A percentile compares a stretch with the other conserved stretches of the same genome.
phyloP scores from a whole-genome alignment of 2,113 vertebrate species.

The Machaerirhynchus nigripectus region DNA sequence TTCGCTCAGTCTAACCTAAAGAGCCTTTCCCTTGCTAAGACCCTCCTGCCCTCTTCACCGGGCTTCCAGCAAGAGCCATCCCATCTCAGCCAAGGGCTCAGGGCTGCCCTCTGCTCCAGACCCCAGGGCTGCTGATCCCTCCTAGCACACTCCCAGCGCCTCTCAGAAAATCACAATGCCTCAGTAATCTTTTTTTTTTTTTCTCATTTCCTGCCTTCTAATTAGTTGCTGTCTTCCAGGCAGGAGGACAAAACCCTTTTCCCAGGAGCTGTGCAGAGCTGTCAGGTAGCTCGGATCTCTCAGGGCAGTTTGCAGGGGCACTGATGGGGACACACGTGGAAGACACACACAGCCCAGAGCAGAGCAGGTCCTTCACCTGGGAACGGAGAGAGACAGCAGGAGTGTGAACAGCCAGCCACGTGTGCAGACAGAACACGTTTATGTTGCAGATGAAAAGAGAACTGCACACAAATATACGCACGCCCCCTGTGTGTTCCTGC shows the following conservation, averaged over 20 bases:
- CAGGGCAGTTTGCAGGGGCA: background rate
- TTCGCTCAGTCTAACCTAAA: background rate
- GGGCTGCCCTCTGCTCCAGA: background rate
- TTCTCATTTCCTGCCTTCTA: background rate
- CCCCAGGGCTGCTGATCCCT: background rate
- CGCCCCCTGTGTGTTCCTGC: background rate
- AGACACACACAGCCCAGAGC: background rate
- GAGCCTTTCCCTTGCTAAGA: background rate
- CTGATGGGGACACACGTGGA: accelerated
- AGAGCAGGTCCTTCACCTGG: background rate
- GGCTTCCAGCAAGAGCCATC: background rate
- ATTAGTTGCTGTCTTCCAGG: background rate
- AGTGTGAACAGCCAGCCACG: background rate
- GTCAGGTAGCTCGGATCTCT: background rate
- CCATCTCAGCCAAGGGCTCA: background rate
- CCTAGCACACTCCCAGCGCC: background rate
- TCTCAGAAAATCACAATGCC: background rate
- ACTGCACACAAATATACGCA: accelerated
- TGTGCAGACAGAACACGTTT: background rate
- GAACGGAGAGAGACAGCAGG: background rate
- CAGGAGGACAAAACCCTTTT: background rate
- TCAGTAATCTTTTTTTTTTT: background rate
- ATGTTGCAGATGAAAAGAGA: background rate
- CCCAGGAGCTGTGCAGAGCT: background rate
- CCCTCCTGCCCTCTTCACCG: background rate